Base-by-base conservation (phyloP, 2,113 vertebrate species). In the Eretmochelys imbricata region DNA sequence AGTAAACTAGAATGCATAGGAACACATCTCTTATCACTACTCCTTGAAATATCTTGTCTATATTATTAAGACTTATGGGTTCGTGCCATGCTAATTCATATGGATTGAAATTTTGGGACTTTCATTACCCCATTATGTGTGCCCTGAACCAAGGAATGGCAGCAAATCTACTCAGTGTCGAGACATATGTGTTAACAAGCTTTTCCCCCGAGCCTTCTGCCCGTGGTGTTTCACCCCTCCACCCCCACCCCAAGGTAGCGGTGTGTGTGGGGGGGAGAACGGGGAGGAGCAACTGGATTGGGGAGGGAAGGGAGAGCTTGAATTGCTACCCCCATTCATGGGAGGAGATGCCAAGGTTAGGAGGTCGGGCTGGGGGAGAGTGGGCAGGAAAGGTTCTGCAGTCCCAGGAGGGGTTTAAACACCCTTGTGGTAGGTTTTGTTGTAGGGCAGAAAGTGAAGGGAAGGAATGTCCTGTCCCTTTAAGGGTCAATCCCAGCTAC, bases 31-130 rank as follows among this genome's bases (percentile, higher is more conserved):
- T 95, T 79, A 95, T 89, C 93, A 94, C 57, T 84, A 51, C 88
- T 96, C 94, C 94, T 96, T 89, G 85, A 95, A 96, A 92, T 95
- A 94, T 95, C 95, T 95, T 93, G 94, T 93, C 95, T 85, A 51
- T 95, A 89, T 93, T 93, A 89, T 93, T 93, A 95, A 79, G 87
- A 95, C 95, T 87, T 85, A 95, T 93, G 89, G 65, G 97, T 95
- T 96, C 88, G 92, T 95, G 93, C 87, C 93, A 93, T 49, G 85
- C 87, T 95, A 96, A 97, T 95, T 97, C 97, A 92, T 48, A 95
- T 65, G 76, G 91, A 97, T 91, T 95, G 91, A 85, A 91, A 96
- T 96, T 97, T 93, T 82, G 69, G 92, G 78, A 92, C 90, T 94
- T 94, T 27, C 94, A 96, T 96, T 95, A 96, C 89, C 16, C 91